Evolutionary conservation across 2,888 invertebrate genomes (phyloP).

Genomic region (Celastrina argiolus): DNA sequence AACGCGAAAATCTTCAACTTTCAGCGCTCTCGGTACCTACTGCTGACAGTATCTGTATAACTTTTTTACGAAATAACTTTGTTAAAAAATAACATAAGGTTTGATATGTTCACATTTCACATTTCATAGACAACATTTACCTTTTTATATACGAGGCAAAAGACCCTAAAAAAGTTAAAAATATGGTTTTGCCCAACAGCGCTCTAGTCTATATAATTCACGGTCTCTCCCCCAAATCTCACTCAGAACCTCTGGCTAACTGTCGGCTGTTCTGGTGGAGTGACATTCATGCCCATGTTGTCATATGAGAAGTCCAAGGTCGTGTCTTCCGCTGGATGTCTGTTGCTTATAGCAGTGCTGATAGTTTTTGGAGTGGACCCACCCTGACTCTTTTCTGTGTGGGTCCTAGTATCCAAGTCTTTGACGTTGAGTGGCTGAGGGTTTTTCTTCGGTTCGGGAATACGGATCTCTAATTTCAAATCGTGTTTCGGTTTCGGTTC

Average conservation of each 20-base stretch:
- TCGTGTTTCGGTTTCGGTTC: conserved; percentile 66
- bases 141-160: no score
- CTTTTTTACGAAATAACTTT: no score
- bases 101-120: no score
- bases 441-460: conserved; percentile 57
- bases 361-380: conserved; percentile 81
- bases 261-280: conserved; percentile 71
- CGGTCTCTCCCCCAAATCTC: conserved; percentile 42
- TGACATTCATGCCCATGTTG: conserved; percentile 86
- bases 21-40: conserved; percentile 11
- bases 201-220: conserved; percentile 41
- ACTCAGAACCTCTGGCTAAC: conserved; percentile 63
- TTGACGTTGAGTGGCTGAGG: conserved; percentile 58
- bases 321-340: conserved; percentile 87
- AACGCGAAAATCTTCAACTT: conserved; percentile 6
- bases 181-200: no score
- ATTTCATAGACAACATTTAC: no score
- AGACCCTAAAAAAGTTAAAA: no score
- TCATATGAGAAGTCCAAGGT: conserved; percentile 88
- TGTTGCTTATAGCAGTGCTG: conserved; percentile 83
- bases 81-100: no score
- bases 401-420: conserved; percentile 60
- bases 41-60: conserved; percentile 37
- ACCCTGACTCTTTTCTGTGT: conserved; percentile 73
- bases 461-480: conserved; percentile 62